phyloP scores from a whole-genome alignment of 2,888 invertebrate genomes.

The Eupithecia centaureata region DNA sequence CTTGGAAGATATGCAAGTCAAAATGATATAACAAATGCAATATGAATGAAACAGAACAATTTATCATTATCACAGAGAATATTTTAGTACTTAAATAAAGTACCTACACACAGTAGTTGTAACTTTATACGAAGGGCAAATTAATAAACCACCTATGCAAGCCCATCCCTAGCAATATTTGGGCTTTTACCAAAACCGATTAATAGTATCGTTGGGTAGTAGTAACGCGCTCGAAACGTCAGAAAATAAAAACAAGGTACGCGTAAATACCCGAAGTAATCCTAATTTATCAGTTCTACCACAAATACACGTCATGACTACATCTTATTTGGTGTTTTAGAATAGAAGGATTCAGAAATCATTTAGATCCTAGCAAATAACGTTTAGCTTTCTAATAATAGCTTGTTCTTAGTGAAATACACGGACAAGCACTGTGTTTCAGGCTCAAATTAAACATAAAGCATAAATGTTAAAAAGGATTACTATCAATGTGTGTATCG shows the following conservation, averaged over 20 bases:
- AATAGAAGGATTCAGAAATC: slow-evolving; percentile 37
- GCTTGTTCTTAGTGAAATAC: background rate
- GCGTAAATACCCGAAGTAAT: background rate
- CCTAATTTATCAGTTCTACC: slow-evolving; percentile 48
- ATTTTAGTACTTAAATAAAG: slow-evolving; percentile 55
- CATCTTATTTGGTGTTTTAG: slow-evolving; percentile 70
- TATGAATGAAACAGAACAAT: slow-evolving; percentile 51
- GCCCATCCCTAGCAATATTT: slow-evolving; percentile 51
- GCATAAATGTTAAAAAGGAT: background rate
- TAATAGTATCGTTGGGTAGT: background rate
- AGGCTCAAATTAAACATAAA: background rate
- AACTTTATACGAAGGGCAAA: slow-evolving; percentile 54
- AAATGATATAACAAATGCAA: slow-evolving; percentile 54
- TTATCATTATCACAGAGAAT: slow-evolving; percentile 68
- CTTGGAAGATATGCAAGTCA: slow-evolving; percentile 7
- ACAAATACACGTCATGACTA: slow-evolving; percentile 62
- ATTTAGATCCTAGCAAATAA: slow-evolving; percentile 18
- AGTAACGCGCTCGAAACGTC: background rate
- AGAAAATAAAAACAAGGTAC: background rate
- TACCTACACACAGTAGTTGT: slow-evolving; percentile 50
- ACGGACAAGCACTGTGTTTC: background rate
- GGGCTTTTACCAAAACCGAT: background rate
- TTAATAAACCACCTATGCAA: slow-evolving; percentile 48
- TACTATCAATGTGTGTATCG: background rate
- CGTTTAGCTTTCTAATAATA: background rate